A percentile compares a stretch with the other conserved stretches of the same genome.
Evolutionary conservation across 2,888 invertebrate species (phyloP).

Genomic region (Xylota segnis): DNA sequence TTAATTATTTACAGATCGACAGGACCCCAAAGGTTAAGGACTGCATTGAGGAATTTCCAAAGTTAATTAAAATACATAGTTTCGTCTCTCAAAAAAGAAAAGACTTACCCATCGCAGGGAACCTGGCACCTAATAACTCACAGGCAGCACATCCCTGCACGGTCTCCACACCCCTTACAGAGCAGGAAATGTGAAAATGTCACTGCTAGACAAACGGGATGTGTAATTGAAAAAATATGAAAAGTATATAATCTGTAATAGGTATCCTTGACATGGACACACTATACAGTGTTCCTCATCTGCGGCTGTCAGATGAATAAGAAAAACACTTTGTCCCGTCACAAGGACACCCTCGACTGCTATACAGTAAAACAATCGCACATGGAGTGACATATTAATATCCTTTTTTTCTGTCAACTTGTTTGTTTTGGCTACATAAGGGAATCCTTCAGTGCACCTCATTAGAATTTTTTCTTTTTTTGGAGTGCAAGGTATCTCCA

Average conservation of each 20-base stretch:
- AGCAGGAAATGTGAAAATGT: constrained; percentile 74
- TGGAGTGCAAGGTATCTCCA: constrained; percentile 19
- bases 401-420: constrained; percentile 56
- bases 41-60: constrained; percentile 34
- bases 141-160: constrained; percentile 11
- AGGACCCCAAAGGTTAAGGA: constrained; percentile 50
- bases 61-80: constrained; percentile 66
- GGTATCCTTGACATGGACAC: constrained; percentile 79
- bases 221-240: constrained; percentile 74
- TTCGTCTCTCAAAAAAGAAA: constrained; percentile 16
- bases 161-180: constrained; percentile 32
- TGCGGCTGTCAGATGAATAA: constrained; percentile 41
- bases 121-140: constrained; percentile 64
- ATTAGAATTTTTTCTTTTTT: constrained; percentile 16
- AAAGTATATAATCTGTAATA: constrained; percentile 69
- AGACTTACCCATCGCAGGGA: constrained; percentile 23
- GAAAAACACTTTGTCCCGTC: constrained; percentile 38
- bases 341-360: constrained; percentile 44
- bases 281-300: constrained; percentile 62
- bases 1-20: constrained; percentile 69
- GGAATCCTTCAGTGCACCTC: constrained; percentile 51
- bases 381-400: constrained; percentile 45
- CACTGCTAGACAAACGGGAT: constrained; percentile 72
- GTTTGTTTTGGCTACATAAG: constrained; percentile 53
- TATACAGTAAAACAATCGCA: neutral